Base-by-base conservation (phyloP, 2,888 invertebrate genomes). In the Thymelicus acteon region DNA sequence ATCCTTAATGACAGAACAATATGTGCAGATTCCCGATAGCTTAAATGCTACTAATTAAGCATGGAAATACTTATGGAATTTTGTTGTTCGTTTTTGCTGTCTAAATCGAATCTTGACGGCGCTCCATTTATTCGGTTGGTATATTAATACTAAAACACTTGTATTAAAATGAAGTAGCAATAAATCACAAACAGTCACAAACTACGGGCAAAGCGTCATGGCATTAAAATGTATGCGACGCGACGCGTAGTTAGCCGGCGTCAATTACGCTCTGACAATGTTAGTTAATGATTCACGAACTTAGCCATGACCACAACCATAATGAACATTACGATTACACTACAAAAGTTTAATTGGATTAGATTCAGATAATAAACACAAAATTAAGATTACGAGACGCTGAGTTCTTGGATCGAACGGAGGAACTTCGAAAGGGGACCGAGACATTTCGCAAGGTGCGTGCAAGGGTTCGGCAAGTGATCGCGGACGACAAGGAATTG, bases 351-450 rank as follows among this genome's bases (percentile, higher is more conserved):
- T 54, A 40, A 49, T 40, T 39, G 13, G 39, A 67, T 44, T 77
- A 92, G 92, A 87, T 89, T 74, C 83, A 91, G 78, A 89, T 91
- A 83, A 82, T 90, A 72, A 85, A 87, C 72, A 86, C 87, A 39
- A 92, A 91, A 79, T 75, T 91, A 47, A 83, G 83, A 75, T 84
- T 88, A 37, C 83, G 88, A 24, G 89, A 90, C 66, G 83, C 85
- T 2, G 88, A 91, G 75, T 86, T 83, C 71, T 76, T 77, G 10
- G 91, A 90, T 76, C 83, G 88, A 2, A 76, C 80, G 10, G 85
- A 85, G 31, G 77, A 83, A 40, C 74, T 88, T 62, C 84, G 82
- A 44, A 83, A 82, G 54, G 82, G 81, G 57, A 79, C 78, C 19
- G 88, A 86, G 71, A 80, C 85, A 10, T 76, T 92, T 74, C 79